phyloP scores from a whole-genome alignment of 2,797 vertebrate genomes.

The Todus mexicanus region DNA sequence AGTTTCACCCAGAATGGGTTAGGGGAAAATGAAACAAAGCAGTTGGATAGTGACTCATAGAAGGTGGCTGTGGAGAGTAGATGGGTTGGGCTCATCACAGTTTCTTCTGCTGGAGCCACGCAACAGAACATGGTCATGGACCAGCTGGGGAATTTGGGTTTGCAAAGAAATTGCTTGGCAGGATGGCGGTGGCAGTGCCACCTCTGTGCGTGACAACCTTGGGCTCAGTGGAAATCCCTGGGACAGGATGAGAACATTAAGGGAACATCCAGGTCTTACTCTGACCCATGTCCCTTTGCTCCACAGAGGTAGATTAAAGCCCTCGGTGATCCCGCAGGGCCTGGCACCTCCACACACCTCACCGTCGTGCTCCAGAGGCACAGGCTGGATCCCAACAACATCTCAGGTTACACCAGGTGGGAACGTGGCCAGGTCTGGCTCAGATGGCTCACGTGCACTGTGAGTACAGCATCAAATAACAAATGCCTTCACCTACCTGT shows the following conservation, averaged over 20 bases:
- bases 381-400: background rate
- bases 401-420: background rate
- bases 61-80: background rate
- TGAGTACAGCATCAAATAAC: background rate
- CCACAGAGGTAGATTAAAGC: background rate
- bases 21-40: background rate
- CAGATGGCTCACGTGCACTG: background rate
- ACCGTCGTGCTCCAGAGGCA: fast-evolving
- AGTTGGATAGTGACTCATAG: background rate
- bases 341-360: background rate
- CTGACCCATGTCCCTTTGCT: background rate
- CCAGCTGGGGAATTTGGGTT: background rate
- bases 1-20: background rate
- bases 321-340: fast-evolving
- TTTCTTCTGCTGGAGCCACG: background rate
- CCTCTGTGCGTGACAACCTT: background rate
- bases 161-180: background rate
- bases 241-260: background rate
- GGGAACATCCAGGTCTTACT: background rate
- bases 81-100: background rate
- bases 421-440: background rate
- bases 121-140: background rate
- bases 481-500: background rate
- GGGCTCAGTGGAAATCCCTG: background rate
- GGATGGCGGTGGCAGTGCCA: background rate